Evolutionary conservation across 2,888 invertebrate species (phyloP).

Genomic region (Himalopsyche japonica): DNA sequence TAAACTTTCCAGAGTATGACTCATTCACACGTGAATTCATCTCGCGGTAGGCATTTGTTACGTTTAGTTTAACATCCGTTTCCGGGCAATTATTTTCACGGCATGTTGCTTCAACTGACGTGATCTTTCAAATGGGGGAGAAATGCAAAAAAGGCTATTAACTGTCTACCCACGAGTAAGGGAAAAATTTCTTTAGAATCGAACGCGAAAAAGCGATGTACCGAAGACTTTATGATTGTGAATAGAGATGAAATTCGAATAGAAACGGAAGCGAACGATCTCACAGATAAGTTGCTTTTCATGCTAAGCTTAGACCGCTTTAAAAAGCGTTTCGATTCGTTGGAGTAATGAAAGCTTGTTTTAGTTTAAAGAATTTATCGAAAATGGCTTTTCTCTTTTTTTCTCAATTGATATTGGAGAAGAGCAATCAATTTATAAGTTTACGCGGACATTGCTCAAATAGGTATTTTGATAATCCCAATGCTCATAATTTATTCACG

Average conservation of each 20-base stretch:
- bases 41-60: slow-evolving; percentile 14
- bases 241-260: slow-evolving; percentile 16
- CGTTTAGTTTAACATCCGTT: slow-evolving; percentile 35
- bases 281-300: slow-evolving; percentile 15
- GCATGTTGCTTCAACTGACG: slow-evolving; percentile 23
- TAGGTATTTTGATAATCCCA: no score
- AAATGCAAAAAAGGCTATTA: slow-evolving; percentile 9
- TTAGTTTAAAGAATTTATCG: not conserved
- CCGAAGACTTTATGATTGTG: slow-evolving; percentile 15
- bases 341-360: not conserved
- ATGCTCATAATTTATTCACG: no score
- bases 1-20: not conserved
- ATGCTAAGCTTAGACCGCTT: not conserved
- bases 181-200: slow-evolving; percentile 4
- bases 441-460: no score
- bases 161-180: not conserved
- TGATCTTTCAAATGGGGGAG: slow-evolving; percentile 12
- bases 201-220: slow-evolving; percentile 4
- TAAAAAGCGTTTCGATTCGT: not conserved
- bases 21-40: not conserved
- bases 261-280: slow-evolving; percentile 17
- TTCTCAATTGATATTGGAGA: no score
- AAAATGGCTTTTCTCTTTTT: no score
- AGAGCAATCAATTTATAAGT: no score
- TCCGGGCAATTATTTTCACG: slow-evolving; percentile 39